Evolutionary conservation across 2,888 invertebrate species (phyloP), one percentile per base, ranked within the genome.

Genomic region (Pyrgus malvae): DNA sequence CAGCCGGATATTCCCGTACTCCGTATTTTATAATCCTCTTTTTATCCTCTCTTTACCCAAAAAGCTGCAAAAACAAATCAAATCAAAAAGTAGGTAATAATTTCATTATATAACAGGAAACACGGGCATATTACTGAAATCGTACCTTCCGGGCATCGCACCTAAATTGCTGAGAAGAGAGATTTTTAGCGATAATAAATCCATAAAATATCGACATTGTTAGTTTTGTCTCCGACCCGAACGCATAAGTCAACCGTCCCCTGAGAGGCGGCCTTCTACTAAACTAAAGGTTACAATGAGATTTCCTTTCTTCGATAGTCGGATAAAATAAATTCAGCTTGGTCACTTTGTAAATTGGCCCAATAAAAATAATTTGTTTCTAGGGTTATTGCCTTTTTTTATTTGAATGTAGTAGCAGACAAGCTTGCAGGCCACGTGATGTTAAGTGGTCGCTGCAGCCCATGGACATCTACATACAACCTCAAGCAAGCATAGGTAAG

Each of bases 201-300:
- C 67, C 61, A 63, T 62, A 62, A 60, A 65, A 66, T 60, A 64
- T 65, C 63, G 65, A 57, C 61, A 59, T 62, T 59, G 63, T 68
- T 65, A 66, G 64, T 66, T 62, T 57, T 61, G 62, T 57, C 62
- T 61, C 56, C 57, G 56, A 54, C 66, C 66, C 64, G 59, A 66
- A 65, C 58, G 59, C 68, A 71, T 70, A 71, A 70, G 67, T 72
- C 65, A 65, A 64, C 57, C 37, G 58, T 66, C 71, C 64, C 60
- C 12, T 45, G 67, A 66, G 65, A 62, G 49, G 62, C 59, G 66
- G 68, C 69, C 72, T 69, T 63, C 59, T 27, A 49, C 48, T 51
- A 46, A 58, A 55, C 65, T 66, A 63, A 60, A 66, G 60, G 62
- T 59, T 60, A 63, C 59, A 62, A 61, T 55, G 57, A 58, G 56